Conservation (phyloP, 2,888 invertebrate genomes). For the Leucophenga maculata region DNA sequence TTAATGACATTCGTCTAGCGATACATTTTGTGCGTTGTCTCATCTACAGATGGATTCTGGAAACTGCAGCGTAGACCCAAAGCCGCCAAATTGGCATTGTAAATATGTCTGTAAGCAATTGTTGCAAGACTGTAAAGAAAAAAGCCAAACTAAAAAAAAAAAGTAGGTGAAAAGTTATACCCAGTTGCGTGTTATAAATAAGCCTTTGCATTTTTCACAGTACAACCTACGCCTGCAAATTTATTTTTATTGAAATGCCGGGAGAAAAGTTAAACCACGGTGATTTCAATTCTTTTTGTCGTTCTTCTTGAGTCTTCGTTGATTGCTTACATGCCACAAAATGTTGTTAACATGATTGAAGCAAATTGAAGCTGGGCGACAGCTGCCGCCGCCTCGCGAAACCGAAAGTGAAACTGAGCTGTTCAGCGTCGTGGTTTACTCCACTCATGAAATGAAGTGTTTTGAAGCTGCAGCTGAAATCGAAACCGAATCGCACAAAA, state of each 20-base stretch:
- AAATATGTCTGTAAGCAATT: slow-evolving; percentile 11
- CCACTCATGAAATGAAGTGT: background rate
- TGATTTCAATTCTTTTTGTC: slow-evolving; percentile 10
- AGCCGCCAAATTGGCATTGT: slow-evolving; percentile 14
- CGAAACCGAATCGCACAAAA: slow-evolving; percentile 43
- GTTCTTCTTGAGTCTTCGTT: slow-evolving; percentile 13
- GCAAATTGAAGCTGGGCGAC: slow-evolving; percentile 42
- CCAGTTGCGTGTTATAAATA: background rate
- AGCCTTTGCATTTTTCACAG: background rate
- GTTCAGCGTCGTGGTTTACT: background rate
- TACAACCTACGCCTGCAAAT: slow-evolving; percentile 6
- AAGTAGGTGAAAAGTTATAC: slow-evolving; percentile 20
- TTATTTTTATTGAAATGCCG: background rate
- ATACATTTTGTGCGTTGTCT: slow-evolving; percentile 3
- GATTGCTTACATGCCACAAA: slow-evolving; percentile 25
- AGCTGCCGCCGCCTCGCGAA: background rate
- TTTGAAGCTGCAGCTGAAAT: slow-evolving; percentile 5
- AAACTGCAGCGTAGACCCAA: no score
- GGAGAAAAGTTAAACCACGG: no score
- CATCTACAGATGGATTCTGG: background rate
- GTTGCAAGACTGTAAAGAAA: background rate
- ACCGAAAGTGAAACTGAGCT: slow-evolving; percentile 56
- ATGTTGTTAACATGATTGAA: slow-evolving; percentile 62
- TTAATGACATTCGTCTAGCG: slow-evolving; percentile 21
- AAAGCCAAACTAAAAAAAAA: background rate